Conservation (phyloP, 2,888 invertebrate species). For the Blastobasis lacticolella region DNA sequence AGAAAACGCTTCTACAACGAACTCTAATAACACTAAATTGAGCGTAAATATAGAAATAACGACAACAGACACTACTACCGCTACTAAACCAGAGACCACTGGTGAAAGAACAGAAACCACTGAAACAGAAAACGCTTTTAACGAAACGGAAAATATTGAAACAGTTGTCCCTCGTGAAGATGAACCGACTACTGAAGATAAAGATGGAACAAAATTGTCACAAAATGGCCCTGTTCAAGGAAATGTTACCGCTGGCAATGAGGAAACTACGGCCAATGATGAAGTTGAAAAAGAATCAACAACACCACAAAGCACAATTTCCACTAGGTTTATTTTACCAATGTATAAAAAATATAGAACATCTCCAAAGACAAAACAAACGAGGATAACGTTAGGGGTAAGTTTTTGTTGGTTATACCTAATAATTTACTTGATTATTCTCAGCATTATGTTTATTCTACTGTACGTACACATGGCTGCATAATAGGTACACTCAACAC, state of each 20-base stretch:
- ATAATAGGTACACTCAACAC: too few species aligned
- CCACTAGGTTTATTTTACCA: not conserved
- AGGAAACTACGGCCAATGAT: not conserved
- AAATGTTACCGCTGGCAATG: not conserved
- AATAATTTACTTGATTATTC: too few species aligned
- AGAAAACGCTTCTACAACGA: too few species aligned
- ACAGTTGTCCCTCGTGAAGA: not conserved
- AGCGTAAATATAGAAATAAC: not conserved
- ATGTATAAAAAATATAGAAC: not conserved
- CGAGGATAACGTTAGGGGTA: conserved; percentile 26
- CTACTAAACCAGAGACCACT: not conserved
- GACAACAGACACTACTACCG: not conserved
- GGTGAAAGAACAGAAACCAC: too few species aligned
- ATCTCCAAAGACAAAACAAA: conserved; percentile 11
- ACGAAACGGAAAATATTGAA: not conserved
- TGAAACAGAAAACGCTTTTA: not conserved
- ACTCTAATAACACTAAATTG: too few species aligned
- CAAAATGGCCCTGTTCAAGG: not conserved
- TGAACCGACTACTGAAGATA: not conserved
- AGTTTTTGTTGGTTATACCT: not conserved
- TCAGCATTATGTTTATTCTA: too few species aligned
- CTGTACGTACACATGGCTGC: too few species aligned
- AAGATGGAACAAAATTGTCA: not conserved
- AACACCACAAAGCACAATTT: not conserved
- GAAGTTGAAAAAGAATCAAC: not conserved